Conservation (phyloP, 2,888 invertebrate species). For the Phyto melanocephala region DNA sequence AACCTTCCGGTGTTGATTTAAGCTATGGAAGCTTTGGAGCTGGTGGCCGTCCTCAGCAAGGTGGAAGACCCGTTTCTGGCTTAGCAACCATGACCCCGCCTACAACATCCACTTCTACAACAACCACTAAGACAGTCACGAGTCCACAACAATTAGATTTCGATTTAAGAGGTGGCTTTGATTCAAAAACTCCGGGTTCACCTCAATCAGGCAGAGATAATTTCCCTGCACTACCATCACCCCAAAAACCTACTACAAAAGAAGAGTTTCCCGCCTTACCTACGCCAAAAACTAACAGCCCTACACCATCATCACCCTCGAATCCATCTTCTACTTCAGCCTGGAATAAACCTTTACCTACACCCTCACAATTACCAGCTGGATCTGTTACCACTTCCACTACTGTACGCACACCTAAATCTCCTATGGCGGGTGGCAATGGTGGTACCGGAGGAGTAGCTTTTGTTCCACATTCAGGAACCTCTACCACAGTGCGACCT, state of each 20-base stretch:
- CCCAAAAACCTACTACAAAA: constrained; percentile 68
- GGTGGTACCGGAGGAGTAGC: constrained; percentile 67
- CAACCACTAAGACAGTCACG: constrained; percentile 68
- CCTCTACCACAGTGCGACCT: constrained; percentile 71
- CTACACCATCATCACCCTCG: constrained; percentile 13
- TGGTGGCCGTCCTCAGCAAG: constrained; percentile 58
- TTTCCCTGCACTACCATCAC: constrained; percentile 67
- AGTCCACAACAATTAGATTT: constrained; percentile 60
- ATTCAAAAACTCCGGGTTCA: constrained; percentile 8
- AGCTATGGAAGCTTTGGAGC: constrained; percentile 71
- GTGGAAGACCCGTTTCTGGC: constrained; percentile 69
- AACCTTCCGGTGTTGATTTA: constrained; percentile 75
- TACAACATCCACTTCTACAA: constrained; percentile 66
- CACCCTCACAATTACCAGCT: constrained; percentile 21
- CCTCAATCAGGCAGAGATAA: constrained; percentile 64
- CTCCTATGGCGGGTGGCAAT: constrained; percentile 10
- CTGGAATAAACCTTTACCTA: constrained; percentile 54
- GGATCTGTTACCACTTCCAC: neutral
- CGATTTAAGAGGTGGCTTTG: constrained; percentile 68
- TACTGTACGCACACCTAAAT: constrained; percentile 4
- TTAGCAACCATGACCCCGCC: constrained; percentile 69
- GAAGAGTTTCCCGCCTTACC: constrained; percentile 76
- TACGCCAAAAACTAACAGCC: constrained; percentile 66
- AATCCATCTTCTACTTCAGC: constrained; percentile 52
- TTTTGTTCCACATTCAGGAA: constrained; percentile 71